Evolutionary conservation across 2,113 vertebrate species (phyloP).

Genomic region (Hyaena hyaena): DNA sequence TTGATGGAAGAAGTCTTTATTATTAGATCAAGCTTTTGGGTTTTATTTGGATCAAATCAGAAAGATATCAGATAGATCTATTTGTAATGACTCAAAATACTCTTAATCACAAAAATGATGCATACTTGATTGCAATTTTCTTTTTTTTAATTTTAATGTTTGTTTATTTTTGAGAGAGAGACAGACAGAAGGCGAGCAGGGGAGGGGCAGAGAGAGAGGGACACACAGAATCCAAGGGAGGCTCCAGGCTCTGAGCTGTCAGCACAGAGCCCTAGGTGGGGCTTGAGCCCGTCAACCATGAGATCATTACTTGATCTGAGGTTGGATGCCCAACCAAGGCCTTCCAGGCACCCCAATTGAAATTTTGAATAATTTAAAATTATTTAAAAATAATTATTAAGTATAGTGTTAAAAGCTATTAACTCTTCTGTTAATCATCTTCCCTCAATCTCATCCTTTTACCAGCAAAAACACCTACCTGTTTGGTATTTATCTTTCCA

Average conservation of each 20-base stretch:
- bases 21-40: background rate
- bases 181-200: no score
- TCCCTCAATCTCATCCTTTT: background rate
- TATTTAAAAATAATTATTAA: background rate
- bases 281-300: no score
- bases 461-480: background rate
- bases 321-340: background rate
- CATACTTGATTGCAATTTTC: background rate
- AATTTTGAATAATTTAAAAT: background rate
- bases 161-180: no score
- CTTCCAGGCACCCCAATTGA: background rate
- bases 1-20: background rate
- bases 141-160: background rate
- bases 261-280: no score
- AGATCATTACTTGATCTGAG: no score
- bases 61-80: background rate
- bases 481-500: background rate
- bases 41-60: background rate
- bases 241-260: no score
- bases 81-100: background rate
- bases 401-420: background rate
- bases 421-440: background rate
- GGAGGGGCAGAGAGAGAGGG: no score
- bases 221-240: no score
- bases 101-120: background rate